These are phyloP conservation scores for Gallinago undulata DNA, from an alignment of 2,113 vertebrate species.

Conservation along the genomic window DNA sequence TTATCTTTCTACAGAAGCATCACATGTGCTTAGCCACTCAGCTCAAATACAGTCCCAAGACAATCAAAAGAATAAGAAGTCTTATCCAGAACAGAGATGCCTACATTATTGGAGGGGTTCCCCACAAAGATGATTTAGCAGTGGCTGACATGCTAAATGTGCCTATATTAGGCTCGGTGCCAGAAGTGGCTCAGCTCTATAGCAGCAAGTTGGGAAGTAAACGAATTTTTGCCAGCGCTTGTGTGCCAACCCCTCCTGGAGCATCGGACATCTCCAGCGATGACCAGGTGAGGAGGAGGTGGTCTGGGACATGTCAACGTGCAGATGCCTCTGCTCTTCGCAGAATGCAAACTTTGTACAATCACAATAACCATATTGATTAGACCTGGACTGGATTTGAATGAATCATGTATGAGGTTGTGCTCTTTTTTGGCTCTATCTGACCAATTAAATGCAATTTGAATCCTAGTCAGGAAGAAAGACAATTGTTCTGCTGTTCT, in stretches of 20 bases:
- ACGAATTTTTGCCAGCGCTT: conserved; percentile 76
- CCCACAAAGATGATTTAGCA: conserved; percentile 83
- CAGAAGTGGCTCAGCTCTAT: conserved; percentile 80
- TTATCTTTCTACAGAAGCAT: conserved; percentile 73
- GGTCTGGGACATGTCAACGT: neutral
- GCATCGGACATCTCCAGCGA: conserved; percentile 73
- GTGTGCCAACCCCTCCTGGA: conserved; percentile 81
- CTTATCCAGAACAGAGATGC: conserved; percentile 80
- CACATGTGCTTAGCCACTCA: conserved; percentile 87
- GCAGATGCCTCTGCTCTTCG: neutral
- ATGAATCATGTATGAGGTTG: neutral
- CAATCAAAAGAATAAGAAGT: conserved; percentile 78
- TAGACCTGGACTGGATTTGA: neutral
- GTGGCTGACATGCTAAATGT: conserved; percentile 85
- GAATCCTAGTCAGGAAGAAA: neutral
- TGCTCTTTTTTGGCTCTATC: neutral
- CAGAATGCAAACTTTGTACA: neutral
- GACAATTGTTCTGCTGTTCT: neutral
- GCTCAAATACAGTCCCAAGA: conserved; percentile 87
- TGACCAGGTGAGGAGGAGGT: conserved; percentile 74
- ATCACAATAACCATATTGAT: neutral
- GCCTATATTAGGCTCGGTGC: conserved; percentile 84
- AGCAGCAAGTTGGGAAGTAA: conserved; percentile 85
- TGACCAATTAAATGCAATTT: neutral
- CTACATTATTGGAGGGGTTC: conserved; percentile 81